These are phyloP conservation scores for Dolomedes plantarius DNA, from an alignment of 2,888 invertebrate species.

Conservation along the genomic window DNA sequence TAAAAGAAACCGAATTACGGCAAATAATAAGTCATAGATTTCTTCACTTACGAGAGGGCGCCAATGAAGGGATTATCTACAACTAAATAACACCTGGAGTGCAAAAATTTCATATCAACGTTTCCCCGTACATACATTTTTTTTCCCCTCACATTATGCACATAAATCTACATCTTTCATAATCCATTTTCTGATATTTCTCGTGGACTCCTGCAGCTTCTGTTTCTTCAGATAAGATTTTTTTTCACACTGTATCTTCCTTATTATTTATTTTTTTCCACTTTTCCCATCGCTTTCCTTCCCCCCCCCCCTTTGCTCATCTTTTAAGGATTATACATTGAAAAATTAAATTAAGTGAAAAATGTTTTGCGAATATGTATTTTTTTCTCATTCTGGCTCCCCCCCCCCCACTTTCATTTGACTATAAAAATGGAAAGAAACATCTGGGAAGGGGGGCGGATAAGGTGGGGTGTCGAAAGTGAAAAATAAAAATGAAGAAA, in stretches of 20 bases:
- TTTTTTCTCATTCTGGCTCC: not conserved
- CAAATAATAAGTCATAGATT: no score
- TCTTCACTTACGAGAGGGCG: no score
- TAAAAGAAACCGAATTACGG: no score
- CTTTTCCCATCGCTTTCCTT: not conserved
- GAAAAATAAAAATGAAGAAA: no score
- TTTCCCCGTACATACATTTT: no score
- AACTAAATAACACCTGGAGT: no score
- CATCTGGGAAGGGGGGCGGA: no score
- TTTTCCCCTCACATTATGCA: not conserved
- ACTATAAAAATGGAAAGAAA: not conserved
- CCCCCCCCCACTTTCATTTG: not conserved
- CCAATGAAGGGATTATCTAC: no score
- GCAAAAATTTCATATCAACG: no score
- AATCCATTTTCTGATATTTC: not conserved
- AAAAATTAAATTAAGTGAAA: constrained; percentile 8
- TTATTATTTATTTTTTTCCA: no score
- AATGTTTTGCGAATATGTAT: not conserved
- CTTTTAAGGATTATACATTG: constrained; percentile 1
- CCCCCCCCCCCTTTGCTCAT: not conserved
- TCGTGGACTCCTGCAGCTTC: not conserved
- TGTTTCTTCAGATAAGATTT: not conserved
- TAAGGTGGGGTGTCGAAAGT: no score
- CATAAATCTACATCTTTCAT: not conserved
- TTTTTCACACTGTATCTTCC: not conserved